Percentiles rank a stretch among this genome's conserved stretches.
Conservation (phyloP, 2,113 vertebrate genomes). For the Apistogramma diplotaenia region DNA sequence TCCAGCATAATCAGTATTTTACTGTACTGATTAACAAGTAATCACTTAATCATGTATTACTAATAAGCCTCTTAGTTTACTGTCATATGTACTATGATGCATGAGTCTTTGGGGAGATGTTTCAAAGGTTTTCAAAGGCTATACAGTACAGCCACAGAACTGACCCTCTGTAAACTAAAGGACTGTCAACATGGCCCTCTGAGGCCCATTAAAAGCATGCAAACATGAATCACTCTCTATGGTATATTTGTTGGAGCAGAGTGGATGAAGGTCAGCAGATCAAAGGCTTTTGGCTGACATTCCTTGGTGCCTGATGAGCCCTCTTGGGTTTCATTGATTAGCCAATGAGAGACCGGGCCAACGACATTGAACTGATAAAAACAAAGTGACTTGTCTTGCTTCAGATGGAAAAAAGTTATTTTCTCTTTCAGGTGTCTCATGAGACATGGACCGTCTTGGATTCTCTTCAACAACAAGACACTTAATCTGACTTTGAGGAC, state of each 20-base stretch:
- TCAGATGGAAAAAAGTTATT: constrained; percentile 69
- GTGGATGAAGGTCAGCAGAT: constrained; percentile 76
- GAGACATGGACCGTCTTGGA: constrained; percentile 46
- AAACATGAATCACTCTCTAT: constrained; percentile 75
- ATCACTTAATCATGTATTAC: constrained; percentile 74
- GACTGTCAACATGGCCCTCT: constrained; percentile 64
- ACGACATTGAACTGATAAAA: constrained; percentile 75
- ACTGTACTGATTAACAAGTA: constrained; percentile 68
- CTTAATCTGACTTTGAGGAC: constrained; percentile 66
- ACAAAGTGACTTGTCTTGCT: constrained; percentile 72
- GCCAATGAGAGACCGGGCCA: constrained; percentile 67
- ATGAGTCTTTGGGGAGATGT: constrained; percentile 59
- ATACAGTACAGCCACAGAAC: constrained; percentile 47
- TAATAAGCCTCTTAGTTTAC: constrained; percentile 74
- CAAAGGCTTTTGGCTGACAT: constrained; percentile 70
- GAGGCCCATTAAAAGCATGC: constrained; percentile 78
- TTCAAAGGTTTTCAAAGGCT: constrained; percentile 57
- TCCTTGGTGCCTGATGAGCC: constrained; percentile 72
- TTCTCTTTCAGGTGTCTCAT: constrained; percentile 49
- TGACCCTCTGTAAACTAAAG: constrained; percentile 68
- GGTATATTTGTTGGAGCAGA: constrained; percentile 59
- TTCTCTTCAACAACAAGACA: constrained; percentile 53
- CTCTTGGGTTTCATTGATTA: constrained; percentile 78
- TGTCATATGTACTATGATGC: constrained; percentile 52
- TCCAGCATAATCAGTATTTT: constrained; percentile 66